phyloP scores from a whole-genome alignment of 2,113 vertebrate genomes.

The Coreoperca whiteheadi region DNA sequence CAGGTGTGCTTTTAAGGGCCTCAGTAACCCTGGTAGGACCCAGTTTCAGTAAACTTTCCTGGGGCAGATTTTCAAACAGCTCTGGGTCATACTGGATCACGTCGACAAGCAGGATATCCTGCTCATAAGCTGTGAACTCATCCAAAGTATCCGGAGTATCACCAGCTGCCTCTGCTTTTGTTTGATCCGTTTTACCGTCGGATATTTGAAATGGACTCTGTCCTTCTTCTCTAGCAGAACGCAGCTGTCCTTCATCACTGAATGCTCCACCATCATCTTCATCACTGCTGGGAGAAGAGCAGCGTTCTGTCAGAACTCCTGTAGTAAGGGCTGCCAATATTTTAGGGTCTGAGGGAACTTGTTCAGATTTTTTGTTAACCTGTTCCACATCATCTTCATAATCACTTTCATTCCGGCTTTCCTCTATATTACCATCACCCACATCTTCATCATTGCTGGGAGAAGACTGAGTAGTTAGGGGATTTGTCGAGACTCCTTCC shows the following conservation, averaged over 20 bases:
- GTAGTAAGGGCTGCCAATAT: not conserved
- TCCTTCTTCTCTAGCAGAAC: not conserved
- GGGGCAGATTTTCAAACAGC: slow-evolving; percentile 84
- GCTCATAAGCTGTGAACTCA: slow-evolving; percentile 87
- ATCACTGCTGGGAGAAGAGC: slow-evolving; percentile 33
- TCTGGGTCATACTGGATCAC: slow-evolving; percentile 91
- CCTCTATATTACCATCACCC: not conserved
- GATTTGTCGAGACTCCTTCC: not conserved
- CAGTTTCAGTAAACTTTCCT: slow-evolving; percentile 67
- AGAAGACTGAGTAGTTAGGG: not conserved
- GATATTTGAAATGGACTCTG: not conserved
- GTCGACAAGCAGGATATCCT: slow-evolving; percentile 90
- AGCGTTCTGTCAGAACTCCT: not conserved
- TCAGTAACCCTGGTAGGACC: slow-evolving; percentile 37
- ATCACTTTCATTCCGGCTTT: not conserved
- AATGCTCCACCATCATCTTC: not conserved
- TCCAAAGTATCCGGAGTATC: slow-evolving; percentile 72
- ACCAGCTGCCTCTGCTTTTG: not conserved
- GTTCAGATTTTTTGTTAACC: not conserved
- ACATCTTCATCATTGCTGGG: not conserved
- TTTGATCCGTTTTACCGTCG: not conserved
- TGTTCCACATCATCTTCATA: not conserved
- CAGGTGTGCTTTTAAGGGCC: not conserved
- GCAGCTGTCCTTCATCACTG: not conserved
- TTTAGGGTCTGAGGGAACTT: slow-evolving; percentile 12